A percentile compares a stretch with the other conserved stretches of the same genome.
phyloP scores from a whole-genome alignment of 1,140 invertebrate species.

The Nautilus pompilius region DNA sequence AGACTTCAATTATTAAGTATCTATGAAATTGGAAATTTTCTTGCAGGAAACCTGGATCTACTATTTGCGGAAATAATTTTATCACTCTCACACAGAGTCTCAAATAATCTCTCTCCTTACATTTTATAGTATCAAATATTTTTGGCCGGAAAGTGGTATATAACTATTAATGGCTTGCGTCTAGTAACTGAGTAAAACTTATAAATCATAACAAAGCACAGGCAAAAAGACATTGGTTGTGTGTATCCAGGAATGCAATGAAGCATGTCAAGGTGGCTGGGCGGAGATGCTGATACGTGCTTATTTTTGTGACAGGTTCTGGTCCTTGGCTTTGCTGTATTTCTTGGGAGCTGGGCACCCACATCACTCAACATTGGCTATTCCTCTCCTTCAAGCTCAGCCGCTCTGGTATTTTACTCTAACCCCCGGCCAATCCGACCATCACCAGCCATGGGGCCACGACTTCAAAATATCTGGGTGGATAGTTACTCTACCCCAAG shows the following conservation, averaged over 20 bases:
- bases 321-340: slow-evolving; percentile 54
- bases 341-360: slow-evolving; percentile 52
- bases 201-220: not conserved
- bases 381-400: slow-evolving; percentile 20
- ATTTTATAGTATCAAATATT: no score
- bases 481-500: slow-evolving; percentile 39
- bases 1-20: no score
- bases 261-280: not conserved
- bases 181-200: not conserved
- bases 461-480: slow-evolving; percentile 29
- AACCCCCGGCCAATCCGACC: slow-evolving; percentile 29
- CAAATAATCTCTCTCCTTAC: no score
- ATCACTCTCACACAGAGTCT: no score
- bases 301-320: slow-evolving; percentile 45
- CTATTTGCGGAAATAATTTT: no score
- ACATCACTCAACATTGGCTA: slow-evolving; percentile 49
- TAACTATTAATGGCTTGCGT: not conserved
- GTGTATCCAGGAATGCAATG: not conserved
- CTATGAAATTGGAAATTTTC: no score
- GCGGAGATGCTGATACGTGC: slow-evolving; percentile 7
- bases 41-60: no score
- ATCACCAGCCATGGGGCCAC: slow-evolving; percentile 36
- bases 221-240: not conserved
- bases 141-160: not conserved
- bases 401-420: slow-evolving; percentile 17